Evolutionary conservation across 2,113 vertebrate genomes (phyloP), one percentile per base, ranked within the genome.

Genomic region (Poeciliopsis occidentalis): DNA sequence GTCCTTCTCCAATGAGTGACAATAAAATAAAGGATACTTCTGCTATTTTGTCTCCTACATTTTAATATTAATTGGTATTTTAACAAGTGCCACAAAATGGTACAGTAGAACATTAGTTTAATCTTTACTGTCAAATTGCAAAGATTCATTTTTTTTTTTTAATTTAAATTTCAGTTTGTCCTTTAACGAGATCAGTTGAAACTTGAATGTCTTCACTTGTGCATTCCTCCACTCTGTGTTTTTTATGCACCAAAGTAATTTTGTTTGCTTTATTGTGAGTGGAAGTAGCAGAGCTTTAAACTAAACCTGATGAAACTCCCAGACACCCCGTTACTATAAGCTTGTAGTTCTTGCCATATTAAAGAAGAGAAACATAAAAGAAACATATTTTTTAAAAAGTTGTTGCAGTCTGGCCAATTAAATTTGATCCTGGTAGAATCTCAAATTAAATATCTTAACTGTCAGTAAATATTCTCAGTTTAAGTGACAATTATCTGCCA

Each of bases 261-360:
- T 31, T 69, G 67, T 75, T 76, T 62, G 30, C 61, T 67, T 68
- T 17, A 44, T 64, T 78, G 57, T 37, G 69, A 71, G 29, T 66
- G 64, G 27, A 63, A 73, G 70, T 60, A 74, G 77, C 47, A 63
- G 27, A 30, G 60, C 61, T 72, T 83, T 22, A 64, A 29, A 44
- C 60, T 41, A n/a, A 80, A 51, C 74, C 71, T 83, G 78, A 83
- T 83, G 80, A 83, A 76, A 85, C 69, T 60, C 37, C 62, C 57
- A 73, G 77, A 81, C 67, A 81, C 34, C 12, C 62, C 60, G 65
- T 15, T 70, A 13, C 39, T 75, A 51, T 67, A 26, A 76, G 39
- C 3, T 69, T 32, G 4, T 22, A 65, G 27, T 68, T 69, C 37
- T 76, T 73, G 32, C 61, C 60, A 22, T 54, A 29, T 27, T 47